phyloP scores from a whole-genome alignment of 2,888 invertebrate genomes.

The Anthophora plumipes region DNA sequence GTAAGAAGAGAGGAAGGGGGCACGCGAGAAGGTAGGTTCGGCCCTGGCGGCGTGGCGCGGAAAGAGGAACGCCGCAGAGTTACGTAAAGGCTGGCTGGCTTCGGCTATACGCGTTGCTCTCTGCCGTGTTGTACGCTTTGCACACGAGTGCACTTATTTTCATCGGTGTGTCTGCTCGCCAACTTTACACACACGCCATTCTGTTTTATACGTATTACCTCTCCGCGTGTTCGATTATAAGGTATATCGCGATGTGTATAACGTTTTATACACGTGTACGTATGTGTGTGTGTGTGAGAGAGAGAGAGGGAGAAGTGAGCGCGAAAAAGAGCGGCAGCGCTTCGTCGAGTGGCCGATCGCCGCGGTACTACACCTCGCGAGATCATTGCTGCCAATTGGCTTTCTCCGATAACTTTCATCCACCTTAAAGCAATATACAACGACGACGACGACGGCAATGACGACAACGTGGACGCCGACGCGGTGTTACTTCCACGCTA shows the following conservation, averaged over 20 bases:
- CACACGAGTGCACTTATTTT: conserved; percentile 65
- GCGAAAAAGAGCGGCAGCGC: conserved; percentile 14
- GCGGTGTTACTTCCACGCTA: background rate
- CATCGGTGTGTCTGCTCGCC: conserved; percentile 33
- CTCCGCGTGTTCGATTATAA: background rate
- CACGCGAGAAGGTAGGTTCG: conserved; percentile 42
- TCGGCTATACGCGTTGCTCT: background rate
- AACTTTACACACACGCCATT: conserved; percentile 24
- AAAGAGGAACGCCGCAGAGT: conserved; percentile 73
- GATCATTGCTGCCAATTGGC: conserved; percentile 80
- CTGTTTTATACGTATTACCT: background rate
- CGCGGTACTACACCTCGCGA: conserved; percentile 42
- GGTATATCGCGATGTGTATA: conserved; percentile 2
- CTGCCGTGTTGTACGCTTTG: no score
- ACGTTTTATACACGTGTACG: no score
- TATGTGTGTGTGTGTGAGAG: no score
- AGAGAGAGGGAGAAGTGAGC: background rate
- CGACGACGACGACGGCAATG: no score
- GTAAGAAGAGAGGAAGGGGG: no score
- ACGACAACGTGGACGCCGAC: no score
- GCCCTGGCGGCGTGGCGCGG: conserved; percentile 67
- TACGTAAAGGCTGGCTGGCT: conserved; percentile 73
- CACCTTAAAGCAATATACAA: conserved; percentile 71
- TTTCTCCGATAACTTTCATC: conserved; percentile 84
- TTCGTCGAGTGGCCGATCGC: conserved; percentile 14